Base-by-base conservation (phyloP, 2,113 vertebrate species). In the Chiloscyllium plagiosum region DNA sequence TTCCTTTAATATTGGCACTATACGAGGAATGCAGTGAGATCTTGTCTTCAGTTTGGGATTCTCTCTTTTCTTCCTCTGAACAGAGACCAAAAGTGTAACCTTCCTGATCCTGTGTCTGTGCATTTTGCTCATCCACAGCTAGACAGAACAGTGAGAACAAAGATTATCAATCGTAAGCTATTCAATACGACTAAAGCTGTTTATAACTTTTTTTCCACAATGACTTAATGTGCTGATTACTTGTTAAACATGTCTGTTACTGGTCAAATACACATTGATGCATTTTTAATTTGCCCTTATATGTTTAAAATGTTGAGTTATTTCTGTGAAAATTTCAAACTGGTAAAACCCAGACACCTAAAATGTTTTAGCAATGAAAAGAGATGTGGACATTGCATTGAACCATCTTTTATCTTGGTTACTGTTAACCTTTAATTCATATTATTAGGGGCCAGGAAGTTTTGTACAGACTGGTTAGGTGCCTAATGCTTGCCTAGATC, bases 91-190 rank as follows among this genome's bases (percentile, higher is more conserved):
- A 96, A 17, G 98, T 96, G 94, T 99, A 98, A 0, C 98, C 97
- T 96, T 98, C 97, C 95, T 98, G 98, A 69, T 98, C 98, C 96
- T 98, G 98, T 0, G 98, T 99, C 97, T 99, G 99, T 66, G 98
- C 98, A 0, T 99, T 99, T 98, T 99, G 99, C 96, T 99, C 99
- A 33, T 99, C 99, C 47, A 99, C 99, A 42, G 99, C 99, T 99
- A 97, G 1, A 72, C 33, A 87, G n/a, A 94, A 96, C 52, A 97
- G 26, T 96, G 33, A 85, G 56, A 95, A 24, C 50, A n/a, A 17
- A 50, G 26, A n/a, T 56, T 26, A 61, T 70, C 33, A 86, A 85
- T 72, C 68, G 1, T 12, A 96, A 89, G 5, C 8, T 42, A 50
- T 66, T 89, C 70, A 70, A 56, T 17, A 37, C 37, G 24, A 50